These are phyloP conservation scores for Diacarnus erythraeanus DNA, from an alignment of 37 sponge, comb jelly and placozoan species.

Conservation along the genomic window DNA sequence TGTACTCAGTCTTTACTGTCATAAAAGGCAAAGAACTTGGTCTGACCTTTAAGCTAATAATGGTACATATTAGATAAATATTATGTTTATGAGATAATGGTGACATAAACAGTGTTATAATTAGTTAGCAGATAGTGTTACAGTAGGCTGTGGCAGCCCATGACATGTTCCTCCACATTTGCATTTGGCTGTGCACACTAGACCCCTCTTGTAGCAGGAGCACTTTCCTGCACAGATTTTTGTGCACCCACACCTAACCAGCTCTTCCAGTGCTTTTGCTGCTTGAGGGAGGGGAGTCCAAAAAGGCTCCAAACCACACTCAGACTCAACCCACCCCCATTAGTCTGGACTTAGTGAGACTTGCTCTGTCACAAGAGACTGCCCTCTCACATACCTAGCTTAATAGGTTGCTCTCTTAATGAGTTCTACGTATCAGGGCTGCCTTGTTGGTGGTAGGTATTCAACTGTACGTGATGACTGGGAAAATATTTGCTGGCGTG, in stretches of 20 bases:
- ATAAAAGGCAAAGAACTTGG: too few relatives aligned
- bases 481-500: background rate
- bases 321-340: constrained; percentile 32
- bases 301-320: background rate
- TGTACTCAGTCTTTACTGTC: too few relatives aligned
- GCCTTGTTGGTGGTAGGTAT: constrained; percentile 6
- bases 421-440: too few relatives aligned
- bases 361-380: constrained; percentile 4
- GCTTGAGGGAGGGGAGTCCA: background rate
- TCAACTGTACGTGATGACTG: constrained; percentile 1
- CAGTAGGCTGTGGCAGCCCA: background rate
- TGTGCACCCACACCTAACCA: background rate
- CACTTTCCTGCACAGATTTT: background rate
- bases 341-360: background rate
- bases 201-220: background rate
- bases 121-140: too few relatives aligned
- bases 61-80: too few relatives aligned
- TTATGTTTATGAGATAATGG: too few relatives aligned
- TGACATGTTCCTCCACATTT: background rate
- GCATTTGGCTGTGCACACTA: background rate
- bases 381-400: background rate
- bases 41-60: too few relatives aligned
- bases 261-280: constrained; percentile 1
- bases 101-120: too few relatives aligned
- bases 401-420: background rate